These are phyloP conservation scores for Spodoptera litura DNA, from an alignment of 1,140 invertebrate genomes.

Conservation along the genomic window DNA sequence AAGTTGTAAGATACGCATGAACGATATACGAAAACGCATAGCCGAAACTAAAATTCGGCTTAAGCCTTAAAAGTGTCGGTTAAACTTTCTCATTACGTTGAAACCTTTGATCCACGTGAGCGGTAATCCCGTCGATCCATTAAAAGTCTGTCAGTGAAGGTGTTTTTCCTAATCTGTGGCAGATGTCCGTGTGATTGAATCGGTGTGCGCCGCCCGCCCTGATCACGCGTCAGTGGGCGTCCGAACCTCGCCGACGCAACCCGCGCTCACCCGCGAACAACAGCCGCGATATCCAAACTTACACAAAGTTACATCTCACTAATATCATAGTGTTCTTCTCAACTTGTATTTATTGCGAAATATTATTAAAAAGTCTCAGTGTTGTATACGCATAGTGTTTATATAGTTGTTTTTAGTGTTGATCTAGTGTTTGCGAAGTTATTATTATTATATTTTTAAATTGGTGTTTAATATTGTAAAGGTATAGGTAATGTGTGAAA, in stretches of 20 bases:
- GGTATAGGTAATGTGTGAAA: too few species aligned
- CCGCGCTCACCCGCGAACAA: background rate
- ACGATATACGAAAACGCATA: background rate
- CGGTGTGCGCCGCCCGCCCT: constrained; percentile 37
- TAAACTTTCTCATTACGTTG: constrained; percentile 46
- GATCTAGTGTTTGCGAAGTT: constrained; percentile 2
- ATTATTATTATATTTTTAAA: background rate
- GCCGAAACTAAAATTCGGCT: background rate
- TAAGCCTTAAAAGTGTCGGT: constrained; percentile 23
- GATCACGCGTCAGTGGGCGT: constrained; percentile 39
- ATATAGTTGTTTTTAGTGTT: constrained; percentile 30
- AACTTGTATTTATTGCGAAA: background rate
- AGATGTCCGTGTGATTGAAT: constrained; percentile 52
- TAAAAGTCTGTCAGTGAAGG: constrained; percentile 53
- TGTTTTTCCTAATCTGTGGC: constrained; percentile 57
- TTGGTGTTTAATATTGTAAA: constrained; percentile 18
- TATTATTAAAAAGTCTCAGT: constrained; percentile 5
- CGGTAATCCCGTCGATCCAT: constrained; percentile 50
- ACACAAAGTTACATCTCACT: constrained; percentile 1
- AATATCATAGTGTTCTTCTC: background rate
- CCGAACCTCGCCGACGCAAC: constrained; percentile 30
- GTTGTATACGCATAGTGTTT: constrained; percentile 26
- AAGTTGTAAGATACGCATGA: too few species aligned
- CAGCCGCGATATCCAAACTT: constrained; percentile 30
- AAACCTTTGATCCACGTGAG: constrained; percentile 28